Evolutionary conservation across 2,888 invertebrate species (phyloP).

Genomic region (Drosophila kokeensis): DNA sequence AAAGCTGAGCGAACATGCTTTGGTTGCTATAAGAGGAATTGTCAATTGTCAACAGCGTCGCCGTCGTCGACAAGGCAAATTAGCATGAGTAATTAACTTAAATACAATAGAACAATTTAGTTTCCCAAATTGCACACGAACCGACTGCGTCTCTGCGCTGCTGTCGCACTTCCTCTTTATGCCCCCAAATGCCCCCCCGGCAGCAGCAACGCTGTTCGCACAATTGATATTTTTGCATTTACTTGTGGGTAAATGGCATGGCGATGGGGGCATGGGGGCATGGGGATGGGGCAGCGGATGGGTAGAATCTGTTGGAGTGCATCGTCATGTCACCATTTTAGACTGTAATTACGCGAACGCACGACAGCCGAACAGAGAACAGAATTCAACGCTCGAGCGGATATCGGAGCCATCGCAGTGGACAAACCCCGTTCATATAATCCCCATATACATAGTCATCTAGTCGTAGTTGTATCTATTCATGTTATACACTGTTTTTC

Average conservation of each 20-base stretch:
- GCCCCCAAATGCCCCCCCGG: constrained; percentile 1
- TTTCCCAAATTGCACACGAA: constrained; percentile 72
- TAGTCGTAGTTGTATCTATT: background rate
- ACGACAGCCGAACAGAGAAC: constrained; percentile 52
- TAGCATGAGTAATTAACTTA: constrained; percentile 80
- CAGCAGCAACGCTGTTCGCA: constrained; percentile 18
- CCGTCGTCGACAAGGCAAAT: constrained; percentile 55
- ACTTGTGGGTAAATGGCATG: constrained; percentile 10
- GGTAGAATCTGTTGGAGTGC: constrained; percentile 2
- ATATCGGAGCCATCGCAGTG: constrained; percentile 55
- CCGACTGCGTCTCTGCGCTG: constrained; percentile 8
- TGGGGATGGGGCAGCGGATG: background rate
- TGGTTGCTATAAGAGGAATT: constrained; percentile 27
- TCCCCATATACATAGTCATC: constrained; percentile 1
- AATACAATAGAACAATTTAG: constrained; percentile 80
- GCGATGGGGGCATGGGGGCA: background rate
- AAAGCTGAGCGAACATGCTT: constrained; percentile 13
- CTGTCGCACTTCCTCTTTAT: constrained; percentile 11
- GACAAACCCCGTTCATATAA: background rate
- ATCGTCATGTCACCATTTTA: constrained; percentile 59
- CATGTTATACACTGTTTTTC: constrained; percentile 45
- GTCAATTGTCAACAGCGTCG: constrained; percentile 62
- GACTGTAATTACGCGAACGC: constrained; percentile 70
- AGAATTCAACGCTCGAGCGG: constrained; percentile 57
- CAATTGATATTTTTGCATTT: constrained; percentile 74